Evolutionary conservation across 2,888 invertebrate species (phyloP).

Genomic region (Dasysyrphus albostriatus): DNA sequence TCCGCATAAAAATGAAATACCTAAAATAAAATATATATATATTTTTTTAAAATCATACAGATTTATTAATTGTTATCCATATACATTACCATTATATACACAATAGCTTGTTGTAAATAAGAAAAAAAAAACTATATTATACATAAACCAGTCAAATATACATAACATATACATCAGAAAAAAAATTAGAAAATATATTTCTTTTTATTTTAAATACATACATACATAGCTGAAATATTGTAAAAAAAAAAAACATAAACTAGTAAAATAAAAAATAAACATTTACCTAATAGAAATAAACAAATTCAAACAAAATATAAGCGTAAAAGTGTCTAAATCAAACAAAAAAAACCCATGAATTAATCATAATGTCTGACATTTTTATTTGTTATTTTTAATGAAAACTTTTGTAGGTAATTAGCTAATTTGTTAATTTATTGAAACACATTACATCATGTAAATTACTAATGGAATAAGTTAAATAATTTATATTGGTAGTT

Average conservation of each 20-base stretch:
- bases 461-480: not conserved
- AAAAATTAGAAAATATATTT: not conserved
- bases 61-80: conserved; percentile 57
- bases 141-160: conserved; percentile 23
- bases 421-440: not conserved
- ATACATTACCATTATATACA: conserved; percentile 33
- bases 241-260: conserved; percentile 35
- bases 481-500: not conserved
- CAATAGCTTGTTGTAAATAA: conserved; percentile 57
- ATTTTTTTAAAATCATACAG: conserved; percentile 70
- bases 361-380: conserved; percentile 64
- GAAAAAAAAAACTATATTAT: conserved; percentile 24
- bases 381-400: conserved; percentile 9
- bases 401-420: not conserved
- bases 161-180: conserved; percentile 34
- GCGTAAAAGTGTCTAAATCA: conserved; percentile 77
- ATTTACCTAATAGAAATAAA: conserved; percentile 25
- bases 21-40: conserved; percentile 49
- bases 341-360: conserved; percentile 44
- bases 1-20: conserved; percentile 18
- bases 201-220: conserved; percentile 1
- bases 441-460: not conserved
- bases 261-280: conserved; percentile 16
- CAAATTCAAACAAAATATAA: conserved; percentile 59
- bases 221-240: conserved; percentile 27